These are phyloP conservation scores for Schizothorax lantsangensis DNA, from an alignment of 2,797 vertebrate species.

Conservation along the genomic window DNA sequence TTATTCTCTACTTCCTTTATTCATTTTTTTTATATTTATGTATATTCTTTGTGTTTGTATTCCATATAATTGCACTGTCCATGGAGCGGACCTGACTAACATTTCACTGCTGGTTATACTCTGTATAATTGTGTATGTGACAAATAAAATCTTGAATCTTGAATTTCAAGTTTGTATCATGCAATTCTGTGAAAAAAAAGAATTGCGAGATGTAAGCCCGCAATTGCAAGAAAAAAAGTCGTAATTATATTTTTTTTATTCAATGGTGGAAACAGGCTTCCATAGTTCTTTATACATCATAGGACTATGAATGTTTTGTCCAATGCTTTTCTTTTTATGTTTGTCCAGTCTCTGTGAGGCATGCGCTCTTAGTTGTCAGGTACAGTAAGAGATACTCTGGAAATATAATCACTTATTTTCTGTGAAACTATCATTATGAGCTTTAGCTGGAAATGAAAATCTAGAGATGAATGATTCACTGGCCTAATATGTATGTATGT, in stretches of 20 bases:
- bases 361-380: neutral
- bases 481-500: neutral
- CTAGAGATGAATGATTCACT: neutral
- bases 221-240: neutral
- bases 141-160: too few relatives aligned
- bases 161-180: neutral
- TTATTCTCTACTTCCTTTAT: too few relatives aligned
- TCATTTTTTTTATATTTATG: too few relatives aligned
- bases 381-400: neutral
- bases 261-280: neutral
- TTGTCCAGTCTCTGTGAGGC: neutral
- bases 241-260: neutral
- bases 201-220: neutral
- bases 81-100: too few relatives aligned
- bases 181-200: neutral
- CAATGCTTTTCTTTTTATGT: neutral
- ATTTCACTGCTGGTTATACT: too few relatives aligned
- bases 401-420: neutral
- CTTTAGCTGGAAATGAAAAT: conserved; percentile 23
- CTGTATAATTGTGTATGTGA: too few relatives aligned
- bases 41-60: too few relatives aligned
- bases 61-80: too few relatives aligned
- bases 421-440: neutral
- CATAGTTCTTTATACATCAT: neutral
- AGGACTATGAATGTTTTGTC: neutral